Evolutionary conservation across 1,140 invertebrate genomes (phyloP).

Genomic region (Heliothis virescens): DNA sequence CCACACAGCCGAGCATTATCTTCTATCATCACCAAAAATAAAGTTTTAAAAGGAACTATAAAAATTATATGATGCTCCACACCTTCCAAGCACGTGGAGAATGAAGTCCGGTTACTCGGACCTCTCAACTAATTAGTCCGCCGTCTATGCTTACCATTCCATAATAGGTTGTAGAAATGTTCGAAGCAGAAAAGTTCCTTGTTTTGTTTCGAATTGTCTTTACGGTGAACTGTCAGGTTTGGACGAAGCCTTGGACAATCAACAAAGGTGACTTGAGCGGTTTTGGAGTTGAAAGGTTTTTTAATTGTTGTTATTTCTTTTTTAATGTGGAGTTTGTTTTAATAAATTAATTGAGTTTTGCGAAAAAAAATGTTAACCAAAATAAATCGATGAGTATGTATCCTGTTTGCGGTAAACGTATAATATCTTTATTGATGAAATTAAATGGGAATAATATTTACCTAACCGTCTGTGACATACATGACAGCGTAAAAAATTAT

Average conservation of each 20-base stretch:
- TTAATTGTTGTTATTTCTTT: not conserved
- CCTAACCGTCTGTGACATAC: too few species aligned
- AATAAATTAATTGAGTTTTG: too few species aligned
- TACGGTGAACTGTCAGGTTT: not conserved
- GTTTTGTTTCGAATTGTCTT: not conserved
- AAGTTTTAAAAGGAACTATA: conserved; percentile 60
- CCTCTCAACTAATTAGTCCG: conserved; percentile 16
- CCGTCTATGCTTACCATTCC: conserved; percentile 15
- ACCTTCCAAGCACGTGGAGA: conserved; percentile 46
- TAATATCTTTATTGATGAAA: too few species aligned
- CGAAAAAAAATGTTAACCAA: too few species aligned
- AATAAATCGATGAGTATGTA: too few species aligned
- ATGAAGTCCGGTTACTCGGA: conserved; percentile 35
- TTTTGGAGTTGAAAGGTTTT: not conserved
- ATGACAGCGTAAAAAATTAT: too few species aligned
- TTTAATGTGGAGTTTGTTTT: not conserved
- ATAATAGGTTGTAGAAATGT: too few species aligned
- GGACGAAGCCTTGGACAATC: not conserved
- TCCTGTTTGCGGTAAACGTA: too few species aligned
- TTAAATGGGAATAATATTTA: too few species aligned
- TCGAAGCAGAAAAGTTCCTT: too few species aligned
- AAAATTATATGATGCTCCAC: conserved; percentile 61
- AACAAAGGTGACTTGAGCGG: not conserved
- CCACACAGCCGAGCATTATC: conserved; percentile 27
- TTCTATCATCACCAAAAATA: conserved; percentile 54